Conservation (phyloP, 2,888 invertebrate genomes). For the Metellina segmentata region DNA sequence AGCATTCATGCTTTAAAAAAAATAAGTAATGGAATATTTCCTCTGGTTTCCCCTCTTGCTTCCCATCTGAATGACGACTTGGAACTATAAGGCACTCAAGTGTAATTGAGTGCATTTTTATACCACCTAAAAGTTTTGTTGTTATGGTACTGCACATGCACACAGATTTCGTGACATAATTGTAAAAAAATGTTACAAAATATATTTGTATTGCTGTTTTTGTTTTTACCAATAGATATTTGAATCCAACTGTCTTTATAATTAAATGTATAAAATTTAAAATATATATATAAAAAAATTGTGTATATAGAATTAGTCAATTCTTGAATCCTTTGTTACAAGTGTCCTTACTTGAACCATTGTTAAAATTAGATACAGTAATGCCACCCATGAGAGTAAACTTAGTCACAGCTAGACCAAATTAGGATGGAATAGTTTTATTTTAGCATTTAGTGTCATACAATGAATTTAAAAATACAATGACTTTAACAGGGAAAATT, state of each 20-base stretch:
- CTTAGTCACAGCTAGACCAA: not conserved
- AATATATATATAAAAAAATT: not conserved
- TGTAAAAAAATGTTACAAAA: not conserved
- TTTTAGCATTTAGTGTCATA: not conserved
- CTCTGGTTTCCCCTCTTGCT: too few species aligned
- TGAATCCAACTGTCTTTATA: not conserved
- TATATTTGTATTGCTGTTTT: not conserved
- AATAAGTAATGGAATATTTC: too few species aligned
- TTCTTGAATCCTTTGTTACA: not conserved
- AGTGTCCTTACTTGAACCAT: not conserved
- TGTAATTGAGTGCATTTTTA: too few species aligned
- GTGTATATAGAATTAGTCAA: not conserved
- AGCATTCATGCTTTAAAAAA: too few species aligned
- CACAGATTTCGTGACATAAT: not conserved
- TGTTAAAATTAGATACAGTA: not conserved
- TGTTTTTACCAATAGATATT: not conserved
- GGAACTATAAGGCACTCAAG: too few species aligned
- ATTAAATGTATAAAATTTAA: not conserved
- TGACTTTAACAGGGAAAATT: not conserved
- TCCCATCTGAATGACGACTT: too few species aligned
- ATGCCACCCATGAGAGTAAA: not conserved
- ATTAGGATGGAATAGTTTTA: not conserved
- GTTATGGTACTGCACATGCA: not conserved
- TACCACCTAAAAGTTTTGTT: too few species aligned
- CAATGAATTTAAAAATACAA: not conserved